A percentile compares a stretch with the other conserved stretches of the same genome.
Evolutionary conservation across 2,797 vertebrate species (phyloP).

Genomic region (Gymnoscopelus microlampas): DNA sequence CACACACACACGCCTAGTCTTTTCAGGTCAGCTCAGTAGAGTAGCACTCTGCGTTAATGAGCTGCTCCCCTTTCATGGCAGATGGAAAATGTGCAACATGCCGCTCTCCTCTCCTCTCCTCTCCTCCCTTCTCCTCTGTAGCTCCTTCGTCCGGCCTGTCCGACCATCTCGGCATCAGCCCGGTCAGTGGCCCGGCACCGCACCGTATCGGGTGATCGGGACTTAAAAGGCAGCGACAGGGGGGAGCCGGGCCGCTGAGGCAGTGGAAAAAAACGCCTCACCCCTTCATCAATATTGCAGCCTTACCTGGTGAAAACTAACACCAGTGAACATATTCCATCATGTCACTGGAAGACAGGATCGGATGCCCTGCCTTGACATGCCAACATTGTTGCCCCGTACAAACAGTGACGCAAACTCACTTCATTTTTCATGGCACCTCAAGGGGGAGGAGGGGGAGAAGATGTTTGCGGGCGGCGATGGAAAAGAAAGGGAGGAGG

Average conservation of each 20-base stretch:
- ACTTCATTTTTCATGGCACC: constrained; percentile 88
- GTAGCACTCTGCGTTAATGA: constrained; percentile 81
- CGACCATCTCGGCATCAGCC: constrained; percentile 39
- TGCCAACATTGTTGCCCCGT: constrained; percentile 85
- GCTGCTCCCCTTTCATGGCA: constrained; percentile 84
- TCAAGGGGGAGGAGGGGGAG: constrained; percentile 65
- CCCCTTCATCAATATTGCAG: constrained; percentile 95
- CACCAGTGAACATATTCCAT: constrained; percentile 89
- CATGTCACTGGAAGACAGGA: constrained; percentile 86
- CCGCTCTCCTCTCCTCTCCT: constrained; percentile 52
- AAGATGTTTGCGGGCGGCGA: constrained; percentile 42
- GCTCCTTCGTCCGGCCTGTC: constrained; percentile 23
- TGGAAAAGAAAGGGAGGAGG: constrained; percentile 48
- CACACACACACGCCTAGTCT: constrained; percentile 50
- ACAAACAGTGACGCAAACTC: constrained; percentile 82
- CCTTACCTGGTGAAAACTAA: constrained; percentile 89
- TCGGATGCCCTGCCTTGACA: constrained; percentile 86
- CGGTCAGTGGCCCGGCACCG: constrained; percentile 34
- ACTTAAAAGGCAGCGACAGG: constrained; percentile 72
- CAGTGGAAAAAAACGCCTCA: constrained; percentile 93
- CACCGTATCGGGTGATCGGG: constrained; percentile 82
- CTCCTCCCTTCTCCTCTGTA: constrained; percentile 6
- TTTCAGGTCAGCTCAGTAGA: constrained; percentile 75
- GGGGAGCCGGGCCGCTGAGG: constrained; percentile 74
- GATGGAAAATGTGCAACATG: constrained; percentile 83